Evolutionary conservation across 1,140 invertebrate genomes (phyloP).

Genomic region (Copidosoma floridanum): DNA sequence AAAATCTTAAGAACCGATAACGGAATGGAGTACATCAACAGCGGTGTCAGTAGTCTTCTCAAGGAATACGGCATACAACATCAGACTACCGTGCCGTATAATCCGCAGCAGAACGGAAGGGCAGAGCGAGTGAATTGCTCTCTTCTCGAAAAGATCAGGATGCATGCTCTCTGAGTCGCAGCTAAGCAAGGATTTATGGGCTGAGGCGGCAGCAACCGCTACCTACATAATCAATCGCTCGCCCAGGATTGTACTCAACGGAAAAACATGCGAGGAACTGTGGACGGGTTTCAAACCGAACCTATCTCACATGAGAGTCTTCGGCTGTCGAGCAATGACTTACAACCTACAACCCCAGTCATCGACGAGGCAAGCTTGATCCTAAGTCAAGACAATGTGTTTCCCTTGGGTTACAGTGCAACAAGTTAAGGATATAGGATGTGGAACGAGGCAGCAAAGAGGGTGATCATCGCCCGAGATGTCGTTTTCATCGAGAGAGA

Average conservation of each 20-base stretch:
- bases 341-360: slow-evolving; percentile 45
- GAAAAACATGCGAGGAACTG: slow-evolving; percentile 48
- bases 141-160: slow-evolving; percentile 34
- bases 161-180: slow-evolving; percentile 15
- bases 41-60: background rate
- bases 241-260: slow-evolving; percentile 40
- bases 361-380: slow-evolving; percentile 46
- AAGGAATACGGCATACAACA: slow-evolving; percentile 14
- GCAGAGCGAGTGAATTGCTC: slow-evolving; percentile 43
- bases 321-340: slow-evolving; percentile 54
- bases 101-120: slow-evolving; percentile 41
- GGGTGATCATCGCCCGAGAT: slow-evolving; percentile 38
- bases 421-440: slow-evolving; percentile 44
- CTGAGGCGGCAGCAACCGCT: slow-evolving; percentile 39
- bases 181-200: slow-evolving; percentile 33
- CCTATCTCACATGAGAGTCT: slow-evolving; percentile 46
- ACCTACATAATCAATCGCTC: slow-evolving; percentile 34
- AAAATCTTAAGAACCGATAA: slow-evolving; percentile 29
- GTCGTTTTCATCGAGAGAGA: slow-evolving; percentile 37
- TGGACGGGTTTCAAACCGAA: slow-evolving; percentile 52
- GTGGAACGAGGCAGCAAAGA: slow-evolving; percentile 29
- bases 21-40: slow-evolving; percentile 28
- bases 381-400: slow-evolving; percentile 38
- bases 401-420: slow-evolving; percentile 48
- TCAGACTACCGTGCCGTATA: slow-evolving; percentile 33